Conservation (phyloP, 2,797 vertebrate species). For the Bradypus variegatus region DNA sequence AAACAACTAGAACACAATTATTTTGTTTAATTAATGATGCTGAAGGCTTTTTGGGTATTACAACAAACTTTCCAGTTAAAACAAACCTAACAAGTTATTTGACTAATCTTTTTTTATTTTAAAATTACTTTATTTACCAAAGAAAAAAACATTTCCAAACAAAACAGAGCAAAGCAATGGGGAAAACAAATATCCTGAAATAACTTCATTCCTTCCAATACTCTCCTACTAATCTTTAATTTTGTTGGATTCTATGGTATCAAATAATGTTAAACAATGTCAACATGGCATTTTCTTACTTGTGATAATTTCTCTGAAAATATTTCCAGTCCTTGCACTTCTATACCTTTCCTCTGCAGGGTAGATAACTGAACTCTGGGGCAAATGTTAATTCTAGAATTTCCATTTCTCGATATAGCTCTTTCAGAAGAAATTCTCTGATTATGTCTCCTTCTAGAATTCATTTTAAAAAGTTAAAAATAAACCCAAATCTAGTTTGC, state of each 20-base stretch:
- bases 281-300: background rate
- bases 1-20: background rate
- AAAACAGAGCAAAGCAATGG: too few relatives aligned
- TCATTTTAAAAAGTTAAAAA: background rate
- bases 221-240: background rate
- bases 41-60: conserved; percentile 18
- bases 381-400: conserved; percentile 13
- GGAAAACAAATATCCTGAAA: too few relatives aligned
- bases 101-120: background rate
- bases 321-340: too few relatives aligned
- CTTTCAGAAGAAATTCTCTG: conserved; percentile 4
- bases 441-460: background rate
- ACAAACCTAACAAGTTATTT: background rate
- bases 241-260: background rate
- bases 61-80: conserved; percentile 21
- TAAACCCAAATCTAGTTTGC: background rate
- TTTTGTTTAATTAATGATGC: conserved; percentile 2
- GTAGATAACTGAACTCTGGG: background rate
- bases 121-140: too few relatives aligned
- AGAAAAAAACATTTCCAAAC: too few relatives aligned
- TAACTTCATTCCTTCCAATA: too few relatives aligned
- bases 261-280: background rate
- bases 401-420: conserved; percentile 19
- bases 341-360: background rate
- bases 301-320: too few relatives aligned